Conservation (phyloP, 2,113 vertebrate species). For the Oreochromis aureus region DNA sequence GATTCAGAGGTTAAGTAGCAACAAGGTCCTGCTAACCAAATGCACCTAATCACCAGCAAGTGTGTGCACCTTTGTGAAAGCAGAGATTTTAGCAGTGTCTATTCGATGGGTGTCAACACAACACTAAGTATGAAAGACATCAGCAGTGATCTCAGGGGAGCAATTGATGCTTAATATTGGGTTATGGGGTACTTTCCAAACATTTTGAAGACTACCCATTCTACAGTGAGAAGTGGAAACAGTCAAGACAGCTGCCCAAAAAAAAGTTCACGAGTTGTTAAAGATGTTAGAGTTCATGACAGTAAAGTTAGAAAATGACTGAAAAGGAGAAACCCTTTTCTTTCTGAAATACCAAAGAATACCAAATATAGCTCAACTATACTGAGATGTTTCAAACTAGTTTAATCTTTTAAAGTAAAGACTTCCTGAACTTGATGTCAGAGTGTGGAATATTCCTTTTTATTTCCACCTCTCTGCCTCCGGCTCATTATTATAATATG, state of each 20-base stretch:
- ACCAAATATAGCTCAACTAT: neutral
- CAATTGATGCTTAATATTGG: neutral
- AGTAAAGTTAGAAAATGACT: neutral
- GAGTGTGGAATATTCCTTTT: neutral
- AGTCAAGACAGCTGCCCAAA: neutral
- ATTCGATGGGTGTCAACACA: neutral
- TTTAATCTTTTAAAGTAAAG: neutral
- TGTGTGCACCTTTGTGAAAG: neutral
- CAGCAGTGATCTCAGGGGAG: neutral
- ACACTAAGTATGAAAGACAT: neutral
- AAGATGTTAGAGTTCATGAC: neutral
- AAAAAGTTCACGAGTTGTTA: neutral
- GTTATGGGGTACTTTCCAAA: neutral
- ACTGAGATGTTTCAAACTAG: neutral
- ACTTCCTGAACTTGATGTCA: neutral
- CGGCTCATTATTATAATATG: neutral
- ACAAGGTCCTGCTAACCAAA: neutral
- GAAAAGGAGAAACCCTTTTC: neutral
- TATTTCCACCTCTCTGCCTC: neutral
- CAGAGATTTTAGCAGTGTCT: neutral
- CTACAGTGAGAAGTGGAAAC: neutral
- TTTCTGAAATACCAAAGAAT: neutral
- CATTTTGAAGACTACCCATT: neutral
- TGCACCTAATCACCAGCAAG: neutral
- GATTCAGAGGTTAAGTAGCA: neutral